Evolutionary conservation across 2,113 vertebrate species (phyloP).

Genomic region (Atherinomorus stipes): DNA sequence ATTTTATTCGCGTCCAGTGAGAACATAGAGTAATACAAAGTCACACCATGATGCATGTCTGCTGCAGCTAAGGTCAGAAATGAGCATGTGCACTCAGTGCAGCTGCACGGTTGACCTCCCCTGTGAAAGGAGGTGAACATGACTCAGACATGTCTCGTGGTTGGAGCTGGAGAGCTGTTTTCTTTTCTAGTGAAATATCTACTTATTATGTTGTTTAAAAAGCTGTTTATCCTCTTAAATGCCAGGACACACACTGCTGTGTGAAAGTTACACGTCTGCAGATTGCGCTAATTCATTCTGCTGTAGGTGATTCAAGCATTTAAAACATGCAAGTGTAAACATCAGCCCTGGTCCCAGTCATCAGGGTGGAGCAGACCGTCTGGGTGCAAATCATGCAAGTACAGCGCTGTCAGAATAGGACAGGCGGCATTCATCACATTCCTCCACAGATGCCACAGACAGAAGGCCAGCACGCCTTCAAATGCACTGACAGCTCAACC

Average conservation of each 20-base stretch:
- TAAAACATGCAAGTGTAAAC: conserved; percentile 51
- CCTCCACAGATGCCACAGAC: conserved; percentile 67
- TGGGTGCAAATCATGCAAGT: conserved; percentile 64
- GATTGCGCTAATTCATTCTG: background rate
- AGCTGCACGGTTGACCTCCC: conserved; percentile 47
- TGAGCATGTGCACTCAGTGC: conserved; percentile 52
- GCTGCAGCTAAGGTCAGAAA: too few relatives aligned
- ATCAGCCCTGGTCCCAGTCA: conserved; percentile 49
- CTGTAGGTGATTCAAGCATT: conserved; percentile 4
- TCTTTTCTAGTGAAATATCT: background rate
- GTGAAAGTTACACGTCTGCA: conserved; percentile 4
- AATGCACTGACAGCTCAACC: conserved; percentile 56
- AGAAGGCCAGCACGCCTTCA: conserved; percentile 49
- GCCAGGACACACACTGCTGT: too few relatives aligned
- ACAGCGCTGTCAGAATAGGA: conserved; percentile 54
- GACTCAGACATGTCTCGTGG: conserved; percentile 1
- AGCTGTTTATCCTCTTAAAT: too few relatives aligned
- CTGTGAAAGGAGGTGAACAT: conserved; percentile 29
- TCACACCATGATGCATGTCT: background rate
- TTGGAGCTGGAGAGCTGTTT: background rate
- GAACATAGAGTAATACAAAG: too few relatives aligned
- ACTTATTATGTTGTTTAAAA: too few relatives aligned
- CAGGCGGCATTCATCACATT: conserved; percentile 71
- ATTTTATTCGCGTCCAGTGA: too few relatives aligned
- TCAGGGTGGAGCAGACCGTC: conserved; percentile 67